Base-by-base conservation (phyloP, 2,888 invertebrate genomes). In the Cinara cedri region DNA sequence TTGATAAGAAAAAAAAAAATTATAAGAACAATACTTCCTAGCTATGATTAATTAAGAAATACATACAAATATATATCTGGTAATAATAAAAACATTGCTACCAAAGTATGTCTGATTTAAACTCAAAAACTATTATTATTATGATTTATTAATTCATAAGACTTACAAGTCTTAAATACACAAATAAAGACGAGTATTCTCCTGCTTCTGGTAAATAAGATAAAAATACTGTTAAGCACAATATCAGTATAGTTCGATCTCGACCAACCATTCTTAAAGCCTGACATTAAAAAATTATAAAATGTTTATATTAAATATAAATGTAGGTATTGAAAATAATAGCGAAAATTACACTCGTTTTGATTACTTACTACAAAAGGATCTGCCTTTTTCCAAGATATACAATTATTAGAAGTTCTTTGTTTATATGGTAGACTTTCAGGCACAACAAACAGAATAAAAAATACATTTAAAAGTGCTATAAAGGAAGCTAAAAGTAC, bases 111-210 rank as follows among this genome's bases (percentile, higher is more conserved):
- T n/a, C n/a, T n/a, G n/a, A n/a, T n/a, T n/a, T n/a, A n/a, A n/a
- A n/a, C n/a, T n/a, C n/a, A n/a, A n/a, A n/a, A n/a, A n/a, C n/a
- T n/a, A n/a, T n/a, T n/a, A n/a, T n/a, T n/a, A n/a, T n/a, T 24
- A 78, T n/a, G 14, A 60, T 46, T 6, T 21, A 51, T 42, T 42
- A 21, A 21, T 24, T 42, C 51, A 62, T 49, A 78, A 51, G 1
- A 21, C 88, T 86, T 85, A 91, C 96, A 86, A 98, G 89, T 88
- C 96, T 96, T 83, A 99, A 90, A 88, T 99, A 99, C 84, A 99
- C 98, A 88, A 99, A 99, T 88, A 99, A 98, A 88, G 98, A 98
- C 81, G 98, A 98, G 88, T 99, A 99, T 88, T 99, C 97, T 83
- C 98, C 98, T 57, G 95, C 95, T 88, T 99, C 99, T 2, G 99